A percentile compares a stretch with the other conserved stretches of the same genome.
Evolutionary conservation across 2,888 invertebrate species (phyloP).

Genomic region (Magallana nippona): DNA sequence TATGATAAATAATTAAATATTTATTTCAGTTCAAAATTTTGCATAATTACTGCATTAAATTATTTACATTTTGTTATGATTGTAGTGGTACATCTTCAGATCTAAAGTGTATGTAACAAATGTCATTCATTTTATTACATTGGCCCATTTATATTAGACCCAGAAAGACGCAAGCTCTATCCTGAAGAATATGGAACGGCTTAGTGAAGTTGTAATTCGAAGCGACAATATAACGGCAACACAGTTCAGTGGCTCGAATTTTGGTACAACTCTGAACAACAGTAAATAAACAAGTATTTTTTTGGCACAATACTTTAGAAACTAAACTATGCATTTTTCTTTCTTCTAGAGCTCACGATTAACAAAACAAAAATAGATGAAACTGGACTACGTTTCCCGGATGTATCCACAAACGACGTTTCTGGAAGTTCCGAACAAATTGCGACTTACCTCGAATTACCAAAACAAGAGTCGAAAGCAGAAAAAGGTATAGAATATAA

Average conservation of each 20-base stretch:
- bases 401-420: not conserved
- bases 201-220: not conserved
- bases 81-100: no score
- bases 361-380: no score
- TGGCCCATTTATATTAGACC: not conserved
- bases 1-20: no score
- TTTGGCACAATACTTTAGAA: not conserved
- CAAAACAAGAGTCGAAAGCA: not conserved
- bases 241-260: not conserved
- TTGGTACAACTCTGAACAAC: not conserved
- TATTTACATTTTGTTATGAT: no score
- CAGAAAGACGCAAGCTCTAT: not conserved
- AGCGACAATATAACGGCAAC: not conserved
- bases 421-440: not conserved
- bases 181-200: conserved; percentile 4
- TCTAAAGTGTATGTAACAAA: no score
- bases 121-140: no score
- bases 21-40: no score
- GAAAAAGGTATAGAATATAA: not conserved
- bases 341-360: no score
- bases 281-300: not conserved
- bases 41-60: no score
- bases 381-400: not conserved
- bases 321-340: not conserved
- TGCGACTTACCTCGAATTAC: not conserved